phyloP scores from a whole-genome alignment of 2,113 vertebrate genomes.

The Chloebia gouldiae region DNA sequence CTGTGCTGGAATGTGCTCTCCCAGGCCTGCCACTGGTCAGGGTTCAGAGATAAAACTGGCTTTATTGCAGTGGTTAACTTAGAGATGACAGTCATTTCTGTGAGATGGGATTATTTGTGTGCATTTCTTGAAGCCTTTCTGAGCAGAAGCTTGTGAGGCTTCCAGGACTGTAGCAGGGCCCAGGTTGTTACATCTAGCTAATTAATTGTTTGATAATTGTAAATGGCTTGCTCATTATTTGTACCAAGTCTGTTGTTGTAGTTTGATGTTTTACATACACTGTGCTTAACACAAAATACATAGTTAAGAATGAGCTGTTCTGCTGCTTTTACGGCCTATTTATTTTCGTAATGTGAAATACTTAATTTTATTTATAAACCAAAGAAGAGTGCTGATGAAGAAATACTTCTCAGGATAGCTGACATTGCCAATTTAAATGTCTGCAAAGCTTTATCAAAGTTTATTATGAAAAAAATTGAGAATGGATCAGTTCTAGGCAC shows the following conservation, averaged over 20 bases:
- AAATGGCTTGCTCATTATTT: neutral
- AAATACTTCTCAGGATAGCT: neutral
- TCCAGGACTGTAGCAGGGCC: neutral
- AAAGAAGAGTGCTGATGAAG: neutral
- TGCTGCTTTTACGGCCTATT: conserved; percentile 20
- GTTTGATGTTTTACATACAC: neutral
- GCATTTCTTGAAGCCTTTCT: neutral
- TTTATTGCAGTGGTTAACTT: neutral
- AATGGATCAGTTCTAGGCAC: neutral
- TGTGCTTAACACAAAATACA: neutral
- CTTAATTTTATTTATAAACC: conserved; percentile 51
- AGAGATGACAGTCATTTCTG: neutral
- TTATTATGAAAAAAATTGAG: neutral
- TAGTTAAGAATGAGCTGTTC: neutral
- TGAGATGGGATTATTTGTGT: neutral
- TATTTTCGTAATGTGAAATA: neutral
- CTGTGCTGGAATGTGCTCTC: neutral
- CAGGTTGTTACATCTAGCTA: neutral
- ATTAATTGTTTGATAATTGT: neutral
- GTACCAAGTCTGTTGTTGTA: neutral
- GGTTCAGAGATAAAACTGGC: neutral
- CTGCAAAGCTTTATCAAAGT: neutral
- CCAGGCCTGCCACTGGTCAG: neutral
- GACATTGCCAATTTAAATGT: neutral
- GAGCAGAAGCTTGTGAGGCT: neutral